Evolutionary conservation across 2,888 invertebrate species (phyloP).

Genomic region (Eilema depressum): DNA sequence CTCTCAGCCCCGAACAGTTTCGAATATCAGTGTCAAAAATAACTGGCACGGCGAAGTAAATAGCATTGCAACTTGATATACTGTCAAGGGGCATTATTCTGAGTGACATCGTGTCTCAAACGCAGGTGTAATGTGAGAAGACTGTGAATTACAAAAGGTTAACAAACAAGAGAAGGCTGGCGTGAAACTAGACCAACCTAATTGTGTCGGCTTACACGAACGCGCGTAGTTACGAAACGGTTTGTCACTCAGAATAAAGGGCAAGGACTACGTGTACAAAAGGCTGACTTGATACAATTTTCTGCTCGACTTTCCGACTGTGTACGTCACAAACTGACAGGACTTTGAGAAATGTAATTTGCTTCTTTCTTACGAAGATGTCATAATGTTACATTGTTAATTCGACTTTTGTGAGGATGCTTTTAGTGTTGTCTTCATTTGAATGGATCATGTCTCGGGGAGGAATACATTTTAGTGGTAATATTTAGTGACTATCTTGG

Average conservation of each 20-base stretch:
- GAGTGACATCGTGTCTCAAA: too few species aligned
- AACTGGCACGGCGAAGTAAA: conserved; percentile 11
- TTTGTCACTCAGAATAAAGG: too few species aligned
- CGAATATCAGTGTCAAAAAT: conserved; percentile 10
- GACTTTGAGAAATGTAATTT: conserved; percentile 21
- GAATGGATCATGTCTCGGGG: neutral
- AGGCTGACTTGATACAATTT: conserved; percentile 13
- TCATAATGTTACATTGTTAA: conserved; percentile 15
- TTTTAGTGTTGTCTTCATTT: conserved; percentile 2
- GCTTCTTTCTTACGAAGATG: neutral
- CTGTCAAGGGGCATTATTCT: neutral
- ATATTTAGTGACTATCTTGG: neutral
- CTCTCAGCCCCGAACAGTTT: neutral
- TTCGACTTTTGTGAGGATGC: conserved; percentile 9
- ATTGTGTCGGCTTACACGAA: too few species aligned
- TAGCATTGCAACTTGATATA: conserved; percentile 15
- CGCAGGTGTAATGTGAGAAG: too few species aligned
- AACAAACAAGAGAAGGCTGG: too few species aligned
- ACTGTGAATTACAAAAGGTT: too few species aligned
- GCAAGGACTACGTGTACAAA: too few species aligned
- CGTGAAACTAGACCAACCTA: too few species aligned
- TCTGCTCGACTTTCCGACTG: conserved; percentile 12
- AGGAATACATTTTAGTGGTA: neutral
- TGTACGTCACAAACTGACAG: conserved; percentile 17
- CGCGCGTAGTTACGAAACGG: too few species aligned